Base-by-base conservation (phyloP, 53 echinoderm and acorn worm species). In the Temnopleurus reevesii region DNA sequence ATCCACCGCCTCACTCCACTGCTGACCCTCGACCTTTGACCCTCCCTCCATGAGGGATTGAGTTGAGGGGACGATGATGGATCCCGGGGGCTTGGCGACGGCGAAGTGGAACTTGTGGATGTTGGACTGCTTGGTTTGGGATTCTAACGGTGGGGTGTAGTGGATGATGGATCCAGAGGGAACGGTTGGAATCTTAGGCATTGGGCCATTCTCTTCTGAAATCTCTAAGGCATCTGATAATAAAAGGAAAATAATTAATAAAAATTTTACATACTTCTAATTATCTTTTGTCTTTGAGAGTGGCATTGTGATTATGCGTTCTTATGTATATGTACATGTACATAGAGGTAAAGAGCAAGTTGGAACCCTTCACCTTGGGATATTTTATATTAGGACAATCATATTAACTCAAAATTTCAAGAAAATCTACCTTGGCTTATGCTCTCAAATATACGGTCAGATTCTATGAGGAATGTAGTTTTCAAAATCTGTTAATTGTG, bases 1-100 rank as follows among this genome's bases (percentile, higher is more conserved):
- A 36, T 66, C 89, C 24, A 98, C 90, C 1, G 92, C 93, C 34
- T 98, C 96, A 23, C 93, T 98, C 99, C 99, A 98, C 25, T 91
- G 89, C 19, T 81, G 83, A 35, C 81, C 77, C 13, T 57, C 46
- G 6, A 49, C 45, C 24, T 71, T 36, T 17, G 81, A 44, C 27
- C 36, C 79, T 15, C 53, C 38, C 17, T 77, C 81, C 29, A 29
- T 46, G 51, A 53, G 59, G 17, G 60, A 44, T 35, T 66, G 88
- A 0, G 65, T 49, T 17, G 71, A 87, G 2, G 92, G 90, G 34
- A 92, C 26, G 33, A 53, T 60, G 24, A 93, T 86, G 1, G 90
- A 64, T 4, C 93, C 91, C 9, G 91, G 89, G 41, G 71, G 89
- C 24, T 76, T 83, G 10, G 93, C 93, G 0, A 92, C 56, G 10